Base-by-base conservation (phyloP, 92 coral and sea anemone species). In the Micromussa lordhowensis region DNA sequence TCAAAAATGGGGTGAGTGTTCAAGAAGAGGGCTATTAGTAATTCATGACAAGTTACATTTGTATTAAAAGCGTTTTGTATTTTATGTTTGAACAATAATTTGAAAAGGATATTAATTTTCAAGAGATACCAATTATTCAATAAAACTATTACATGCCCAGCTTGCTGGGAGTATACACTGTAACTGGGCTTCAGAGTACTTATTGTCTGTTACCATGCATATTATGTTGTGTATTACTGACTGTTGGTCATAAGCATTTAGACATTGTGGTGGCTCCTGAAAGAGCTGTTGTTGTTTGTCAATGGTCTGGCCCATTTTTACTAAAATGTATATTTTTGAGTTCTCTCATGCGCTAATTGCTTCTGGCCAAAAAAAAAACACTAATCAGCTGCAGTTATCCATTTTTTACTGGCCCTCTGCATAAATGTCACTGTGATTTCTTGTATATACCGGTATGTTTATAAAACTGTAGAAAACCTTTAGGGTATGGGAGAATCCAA, bases 131-230 rank as follows among this genome's bases (percentile, higher is more conserved):
- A 59, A 15, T 59, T 59, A 59, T 59, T 59, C 68, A 59, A 59
- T 59, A 59, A 59, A 4, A 59, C 68, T 59, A 59, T 59, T 59
- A 59, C 68, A 59, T 59, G 68, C 68, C 22, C n/a, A n/a, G n/a
- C 68, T 59, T 59, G 68, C 68, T 59, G 68, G 68, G 68, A 59
- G n/a, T n/a, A n/a, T n/a, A n/a, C n/a, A n/a, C n/a, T n/a, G 68
- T 59, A 59, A 59, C 68, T 59, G 18, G 68, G 68, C 68, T 59
- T 59, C 5, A 59, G 69, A 63, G 69, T 63, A 1, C 28, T 63
- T 63, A 63, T n/a, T 19, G 69, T 63, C 69, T 14, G 69, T 63
- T 63, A 63, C 29, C 21, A 63, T 63, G 69, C 8, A 15, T 63
- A 63, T 63, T 63, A 63, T 63, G n/a, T 63, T 63, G 69, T 19